Evolutionary conservation across 2,888 invertebrate genomes (phyloP).

Genomic region (Mycogona germanica): DNA sequence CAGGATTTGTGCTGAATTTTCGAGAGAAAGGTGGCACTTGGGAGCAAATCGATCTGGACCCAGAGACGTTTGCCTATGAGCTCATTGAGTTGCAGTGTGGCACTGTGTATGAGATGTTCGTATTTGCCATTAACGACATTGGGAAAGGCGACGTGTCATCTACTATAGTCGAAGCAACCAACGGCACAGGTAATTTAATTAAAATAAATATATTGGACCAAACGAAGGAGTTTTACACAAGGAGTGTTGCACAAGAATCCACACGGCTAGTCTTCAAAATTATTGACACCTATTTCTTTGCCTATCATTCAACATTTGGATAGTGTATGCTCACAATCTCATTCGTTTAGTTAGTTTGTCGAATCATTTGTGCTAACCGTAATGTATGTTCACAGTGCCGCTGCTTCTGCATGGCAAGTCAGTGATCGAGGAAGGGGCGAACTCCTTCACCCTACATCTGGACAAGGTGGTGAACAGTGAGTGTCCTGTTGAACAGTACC

Average conservation of each 20-base stretch:
- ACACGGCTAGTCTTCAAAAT: too few relatives aligned
- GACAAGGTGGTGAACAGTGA: conserved; percentile 28
- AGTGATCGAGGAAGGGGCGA: conserved; percentile 28
- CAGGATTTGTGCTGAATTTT: conserved; percentile 17
- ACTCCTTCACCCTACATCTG: conserved; percentile 33
- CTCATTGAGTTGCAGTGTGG: conserved; percentile 19
- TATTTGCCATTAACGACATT: conserved; percentile 18
- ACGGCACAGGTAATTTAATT: conserved; percentile 18
- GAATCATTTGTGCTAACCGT: too few relatives aligned
- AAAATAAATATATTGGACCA: too few relatives aligned
- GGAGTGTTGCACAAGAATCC: too few relatives aligned
- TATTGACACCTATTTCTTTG: too few relatives aligned
- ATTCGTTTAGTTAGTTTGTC: too few relatives aligned
- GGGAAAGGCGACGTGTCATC: conserved; percentile 16
- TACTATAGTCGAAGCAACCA: conserved; percentile 10
- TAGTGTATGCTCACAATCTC: too few relatives aligned
- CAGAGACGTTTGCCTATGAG: conserved; percentile 10
- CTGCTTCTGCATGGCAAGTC: neutral
- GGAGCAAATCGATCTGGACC: conserved; percentile 17
- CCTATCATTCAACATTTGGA: too few relatives aligned
- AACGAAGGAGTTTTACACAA: too few relatives aligned
- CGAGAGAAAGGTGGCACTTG: conserved; percentile 14
- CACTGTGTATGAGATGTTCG: conserved; percentile 16
- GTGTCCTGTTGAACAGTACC: conserved; percentile 31
- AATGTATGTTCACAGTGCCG: too few relatives aligned